A percentile compares a stretch with the other conserved stretches of the same genome.
phyloP scores from a whole-genome alignment of 1,140 invertebrate species.

The Phymastichus coffea region DNA sequence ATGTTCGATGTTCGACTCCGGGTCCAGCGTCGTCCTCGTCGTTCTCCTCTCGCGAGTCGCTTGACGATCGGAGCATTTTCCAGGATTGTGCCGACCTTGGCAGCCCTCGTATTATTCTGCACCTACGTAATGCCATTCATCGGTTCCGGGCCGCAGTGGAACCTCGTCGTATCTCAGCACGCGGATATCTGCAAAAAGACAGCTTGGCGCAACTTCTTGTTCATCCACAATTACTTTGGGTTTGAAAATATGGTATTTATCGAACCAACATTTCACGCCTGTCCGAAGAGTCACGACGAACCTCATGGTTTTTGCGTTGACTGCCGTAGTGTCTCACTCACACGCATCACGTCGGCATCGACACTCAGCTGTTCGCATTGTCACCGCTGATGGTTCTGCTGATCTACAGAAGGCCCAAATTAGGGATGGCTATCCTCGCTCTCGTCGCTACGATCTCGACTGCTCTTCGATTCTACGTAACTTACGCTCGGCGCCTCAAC shows the following conservation, averaged over 20 bases:
- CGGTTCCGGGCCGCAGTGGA: constrained; percentile 68
- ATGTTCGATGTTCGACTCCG: no score
- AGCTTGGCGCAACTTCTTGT: constrained; percentile 66
- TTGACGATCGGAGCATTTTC: no score
- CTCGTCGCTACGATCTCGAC: constrained; percentile 63
- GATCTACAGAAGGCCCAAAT: constrained; percentile 65
- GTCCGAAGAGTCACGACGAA: no score
- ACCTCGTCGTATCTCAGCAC: constrained; percentile 64
- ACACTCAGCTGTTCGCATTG: constrained; percentile 77
- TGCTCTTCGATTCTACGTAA: constrained; percentile 64
- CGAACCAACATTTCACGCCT: no score
- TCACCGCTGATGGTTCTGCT: constrained; percentile 69
- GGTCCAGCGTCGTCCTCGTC: no score
- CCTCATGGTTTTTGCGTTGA: no score
- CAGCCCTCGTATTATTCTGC: constrained; percentile 65
- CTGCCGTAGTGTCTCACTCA: constrained; percentile 69
- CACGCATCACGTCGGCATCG: constrained; percentile 78
- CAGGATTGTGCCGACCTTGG: constrained; percentile 64
- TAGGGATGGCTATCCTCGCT: constrained; percentile 58
- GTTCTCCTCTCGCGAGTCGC: no score
- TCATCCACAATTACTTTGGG: constrained; percentile 68
- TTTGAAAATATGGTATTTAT: constrained; percentile 62
- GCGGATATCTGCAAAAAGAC: constrained; percentile 63
- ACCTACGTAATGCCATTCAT: constrained; percentile 63
- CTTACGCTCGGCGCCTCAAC: constrained; percentile 64